Evolutionary conservation across 1,140 invertebrate species (phyloP).

Genomic region (Brachionus angularis): DNA sequence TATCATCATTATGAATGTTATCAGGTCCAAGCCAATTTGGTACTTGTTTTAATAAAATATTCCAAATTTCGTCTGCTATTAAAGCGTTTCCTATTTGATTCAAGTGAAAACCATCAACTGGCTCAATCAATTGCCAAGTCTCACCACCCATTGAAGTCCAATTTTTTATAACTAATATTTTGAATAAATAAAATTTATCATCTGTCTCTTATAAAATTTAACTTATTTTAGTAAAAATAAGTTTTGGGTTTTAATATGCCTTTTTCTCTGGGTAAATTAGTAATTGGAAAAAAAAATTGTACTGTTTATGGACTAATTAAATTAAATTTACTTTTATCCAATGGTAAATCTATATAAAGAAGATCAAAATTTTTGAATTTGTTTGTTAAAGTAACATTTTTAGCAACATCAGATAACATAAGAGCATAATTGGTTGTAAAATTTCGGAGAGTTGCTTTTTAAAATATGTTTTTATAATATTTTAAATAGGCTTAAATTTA

Average conservation of each 20-base stretch:
- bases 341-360: conserved; percentile 57
- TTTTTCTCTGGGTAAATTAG: too few species aligned
- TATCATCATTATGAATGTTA: conserved; percentile 52
- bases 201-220: neutral
- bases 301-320: neutral
- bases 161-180: conserved; percentile 51
- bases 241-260: too few species aligned
- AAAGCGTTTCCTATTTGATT: conserved; percentile 50
- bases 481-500: too few species aligned
- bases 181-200: neutral
- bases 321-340: conserved; percentile 50
- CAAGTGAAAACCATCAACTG: conserved; percentile 61
- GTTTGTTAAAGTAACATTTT: conserved; percentile 51
- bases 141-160: conserved; percentile 55
- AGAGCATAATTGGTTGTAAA: conserved; percentile 50
- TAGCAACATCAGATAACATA: conserved; percentile 53
- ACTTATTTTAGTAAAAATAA: neutral
- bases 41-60: conserved; percentile 49
- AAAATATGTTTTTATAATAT: neutral
- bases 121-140: conserved; percentile 58
- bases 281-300: too few species aligned
- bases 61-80: conserved; percentile 55
- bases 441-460: conserved; percentile 13
- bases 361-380: conserved; percentile 56
- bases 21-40: conserved; percentile 51